Evolutionary conservation across 2,888 invertebrate species (phyloP).

Genomic region (Cataglyphis livida): DNA sequence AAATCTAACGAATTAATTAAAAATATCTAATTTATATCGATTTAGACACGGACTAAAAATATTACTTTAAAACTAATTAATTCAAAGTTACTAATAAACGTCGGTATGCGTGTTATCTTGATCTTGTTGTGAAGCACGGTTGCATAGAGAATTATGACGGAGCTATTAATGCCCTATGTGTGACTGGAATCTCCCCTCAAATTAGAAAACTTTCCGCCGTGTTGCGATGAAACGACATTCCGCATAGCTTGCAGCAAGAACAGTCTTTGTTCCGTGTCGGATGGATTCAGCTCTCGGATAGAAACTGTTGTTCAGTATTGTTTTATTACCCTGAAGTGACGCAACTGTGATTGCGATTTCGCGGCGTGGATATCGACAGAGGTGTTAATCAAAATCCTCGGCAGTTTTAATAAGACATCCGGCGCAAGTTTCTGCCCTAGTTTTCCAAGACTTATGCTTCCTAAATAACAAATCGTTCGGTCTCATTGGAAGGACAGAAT

Average conservation of each 20-base stretch:
- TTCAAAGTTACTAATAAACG: background rate
- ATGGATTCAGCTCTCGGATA: constrained; percentile 23
- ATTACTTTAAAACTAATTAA: background rate
- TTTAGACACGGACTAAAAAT: background rate
- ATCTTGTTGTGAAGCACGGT: background rate
- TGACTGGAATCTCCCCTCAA: constrained; percentile 1
- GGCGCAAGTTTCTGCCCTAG: background rate
- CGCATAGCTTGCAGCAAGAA: constrained; percentile 24
- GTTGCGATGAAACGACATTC: constrained; percentile 6
- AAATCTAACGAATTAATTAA: background rate
- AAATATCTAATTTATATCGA: background rate
- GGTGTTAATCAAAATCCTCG: constrained; percentile 23
- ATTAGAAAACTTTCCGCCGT: constrained; percentile 30
- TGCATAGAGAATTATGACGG: background rate
- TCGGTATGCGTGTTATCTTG: background rate
- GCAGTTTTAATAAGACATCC: constrained; percentile 24
- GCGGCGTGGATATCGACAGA: constrained; percentile 7
- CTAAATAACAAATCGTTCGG: background rate
- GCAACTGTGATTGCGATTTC: constrained; percentile 34
- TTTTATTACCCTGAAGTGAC: constrained; percentile 29
- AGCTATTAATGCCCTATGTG: background rate
- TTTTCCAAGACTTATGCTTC: constrained; percentile 11
- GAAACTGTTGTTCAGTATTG: constrained; percentile 2
- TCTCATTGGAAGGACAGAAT: background rate
- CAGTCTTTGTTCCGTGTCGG: background rate